Base-by-base conservation (phyloP, 2,797 vertebrate genomes). In the Harpagifer antarcticus region DNA sequence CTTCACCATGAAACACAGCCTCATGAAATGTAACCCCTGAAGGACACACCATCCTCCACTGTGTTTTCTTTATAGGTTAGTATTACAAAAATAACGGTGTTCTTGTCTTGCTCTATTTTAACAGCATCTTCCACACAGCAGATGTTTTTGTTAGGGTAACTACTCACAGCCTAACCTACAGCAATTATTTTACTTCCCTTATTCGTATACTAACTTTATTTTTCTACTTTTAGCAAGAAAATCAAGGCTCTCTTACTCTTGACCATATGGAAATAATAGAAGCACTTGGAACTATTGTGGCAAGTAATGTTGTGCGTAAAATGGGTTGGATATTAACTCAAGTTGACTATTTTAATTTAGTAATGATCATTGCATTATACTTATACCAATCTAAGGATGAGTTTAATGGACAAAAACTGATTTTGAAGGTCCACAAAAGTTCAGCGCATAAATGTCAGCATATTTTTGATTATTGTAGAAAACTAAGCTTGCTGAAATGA, bases 1-100 rank as follows among this genome's bases (percentile, higher is more conserved):
- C 11, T 15, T 60, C 33, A 49, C 9, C 57, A n/a, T 52, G 3
- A 2, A 62, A 54, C 2, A 47, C 31, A 55, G n/a, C 16, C 33
- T n/a, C 9, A 49, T 45, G 12, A 65, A 49, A 40, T 65, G 9
- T 59, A 55, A 67, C 68, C n/a, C 49, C 17, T 33, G 43, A 33
- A 45, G 27, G 23, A 37, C n/a, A 43, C 20, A 9, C 7, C 33
- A 1, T 37, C 33, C 33, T 37, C 33, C 33, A 27, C 33, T 7
- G 33, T 37, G 33, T 37, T 37, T 37, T 37, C 33, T 7, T 37
- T 37, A 9, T 27, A 27, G 27, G 27, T 27, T 27, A 27, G 27
- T 27, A 5, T 27, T 5, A 27, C 5, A 27, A 27, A 27, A 5
- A 27, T 27, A 27, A 27, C 9, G 27, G 43, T 45, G 11, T 27